Percentiles rank a stretch among this genome's conserved stretches.
phyloP scores from a whole-genome alignment of 2,113 vertebrate species.

The Pteruthius melanotis region DNA sequence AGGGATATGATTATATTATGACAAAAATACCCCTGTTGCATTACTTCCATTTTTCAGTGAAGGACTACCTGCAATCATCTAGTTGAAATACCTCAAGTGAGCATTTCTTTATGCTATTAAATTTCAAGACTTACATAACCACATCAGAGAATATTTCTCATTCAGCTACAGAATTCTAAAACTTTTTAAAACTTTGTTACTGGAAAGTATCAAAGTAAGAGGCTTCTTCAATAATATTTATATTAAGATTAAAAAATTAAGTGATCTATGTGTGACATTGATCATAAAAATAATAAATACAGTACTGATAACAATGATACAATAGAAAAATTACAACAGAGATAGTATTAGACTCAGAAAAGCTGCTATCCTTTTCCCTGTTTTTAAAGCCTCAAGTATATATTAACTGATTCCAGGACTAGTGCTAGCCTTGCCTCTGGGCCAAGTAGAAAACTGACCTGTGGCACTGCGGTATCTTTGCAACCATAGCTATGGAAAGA shows the following conservation, averaged over 20 bases:
- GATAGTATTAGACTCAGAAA: not conserved
- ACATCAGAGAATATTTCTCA: not conserved
- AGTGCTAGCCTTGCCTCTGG: not conserved
- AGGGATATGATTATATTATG: slow-evolving; percentile 55
- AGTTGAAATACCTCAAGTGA: slow-evolving; percentile 8
- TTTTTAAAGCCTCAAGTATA: not conserved
- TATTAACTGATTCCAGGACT: not conserved
- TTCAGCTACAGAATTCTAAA: not conserved
- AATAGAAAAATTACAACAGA: not conserved
- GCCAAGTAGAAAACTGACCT: not conserved
- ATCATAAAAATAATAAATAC: not conserved
- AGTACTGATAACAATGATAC: not conserved
- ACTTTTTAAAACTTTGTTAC: not conserved
- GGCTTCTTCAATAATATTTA: not conserved
- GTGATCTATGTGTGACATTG: not conserved
- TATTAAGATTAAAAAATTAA: not conserved
- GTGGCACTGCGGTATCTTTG: not conserved
- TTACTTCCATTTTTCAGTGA: slow-evolving; percentile 26
- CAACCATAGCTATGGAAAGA: not conserved
- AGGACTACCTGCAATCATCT: slow-evolving; percentile 4
- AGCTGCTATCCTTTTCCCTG: rapidly evolving
- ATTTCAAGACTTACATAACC: slow-evolving; percentile 30
- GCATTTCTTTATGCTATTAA: slow-evolving; percentile 9
- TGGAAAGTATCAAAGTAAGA: not conserved
- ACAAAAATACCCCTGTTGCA: slow-evolving; percentile 42